Conservation (phyloP, 2,888 invertebrate genomes). For the Apotomis capreana region DNA sequence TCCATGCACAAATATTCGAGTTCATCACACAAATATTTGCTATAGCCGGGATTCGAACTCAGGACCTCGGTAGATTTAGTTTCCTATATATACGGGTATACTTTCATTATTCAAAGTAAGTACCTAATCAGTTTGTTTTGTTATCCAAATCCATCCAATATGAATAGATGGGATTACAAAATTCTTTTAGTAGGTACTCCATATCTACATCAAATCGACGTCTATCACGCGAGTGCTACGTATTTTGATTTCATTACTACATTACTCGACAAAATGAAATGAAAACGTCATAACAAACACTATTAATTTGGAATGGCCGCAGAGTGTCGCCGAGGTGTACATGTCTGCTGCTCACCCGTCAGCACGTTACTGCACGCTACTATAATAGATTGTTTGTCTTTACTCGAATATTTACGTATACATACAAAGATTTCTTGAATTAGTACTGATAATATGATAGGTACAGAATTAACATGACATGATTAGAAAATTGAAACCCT, state of each 20-base stretch:
- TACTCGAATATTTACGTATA: not conserved
- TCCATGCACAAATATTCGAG: too few relatives aligned
- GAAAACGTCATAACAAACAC: constrained; percentile 67
- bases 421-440: constrained; percentile 1
- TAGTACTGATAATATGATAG: not conserved
- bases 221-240: constrained; percentile 67
- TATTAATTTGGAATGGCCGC: constrained; percentile 67
- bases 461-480: not conserved
- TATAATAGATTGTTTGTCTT: constrained; percentile 21
- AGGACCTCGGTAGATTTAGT: too few relatives aligned
- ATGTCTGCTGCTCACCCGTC: constrained; percentile 6
- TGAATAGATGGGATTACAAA: constrained; percentile 56
- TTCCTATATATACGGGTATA: too few relatives aligned
- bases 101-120: not conserved
- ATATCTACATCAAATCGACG: constrained; percentile 44
- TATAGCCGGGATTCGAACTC: too few relatives aligned
- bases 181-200: constrained; percentile 61
- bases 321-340: not conserved
- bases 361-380: not conserved
- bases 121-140: constrained; percentile 10
- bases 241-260: constrained; percentile 76
- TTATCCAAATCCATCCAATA: constrained; percentile 23
- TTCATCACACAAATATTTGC: too few relatives aligned
- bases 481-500: not conserved
- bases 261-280: constrained; percentile 65